Percentiles rank a stretch among this genome's conserved stretches.
These are phyloP conservation scores for Etheostoma perlongum DNA, from an alignment of 2,797 vertebrate genomes.

Conservation along the genomic window DNA sequence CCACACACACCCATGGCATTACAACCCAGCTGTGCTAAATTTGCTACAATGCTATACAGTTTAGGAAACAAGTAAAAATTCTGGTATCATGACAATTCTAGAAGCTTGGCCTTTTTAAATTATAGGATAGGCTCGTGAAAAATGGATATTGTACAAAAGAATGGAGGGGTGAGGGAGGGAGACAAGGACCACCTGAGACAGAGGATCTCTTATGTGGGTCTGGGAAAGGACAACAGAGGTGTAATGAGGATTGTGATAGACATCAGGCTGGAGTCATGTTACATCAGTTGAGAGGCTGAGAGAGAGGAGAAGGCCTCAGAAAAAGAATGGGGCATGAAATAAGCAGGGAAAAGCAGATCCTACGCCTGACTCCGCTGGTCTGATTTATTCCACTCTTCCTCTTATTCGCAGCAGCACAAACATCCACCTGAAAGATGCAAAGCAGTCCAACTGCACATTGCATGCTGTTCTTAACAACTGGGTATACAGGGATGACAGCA, in stretches of 20 bases:
- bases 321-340: constrained; percentile 51
- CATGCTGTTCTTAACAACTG: constrained; percentile 61
- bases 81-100: constrained; percentile 31
- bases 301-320: constrained; percentile 34
- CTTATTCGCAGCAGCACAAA: constrained; percentile 43
- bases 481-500: constrained; percentile 54
- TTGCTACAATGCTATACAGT: constrained; percentile 10
- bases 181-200: constrained; percentile 57
- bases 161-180: background rate
- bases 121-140: constrained; percentile 24
- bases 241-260: constrained; percentile 73
- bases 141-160: constrained; percentile 30
- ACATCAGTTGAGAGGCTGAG: constrained; percentile 46
- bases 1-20: constrained; percentile 27
- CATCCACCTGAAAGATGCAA: constrained; percentile 55
- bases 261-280: constrained; percentile 71
- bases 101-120: constrained; percentile 61
- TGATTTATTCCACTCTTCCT: constrained; percentile 48
- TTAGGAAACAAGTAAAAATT: constrained; percentile 30
- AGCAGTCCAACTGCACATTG: constrained; percentile 44
- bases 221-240: constrained; percentile 63
- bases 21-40: constrained; percentile 28
- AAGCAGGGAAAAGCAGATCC: constrained; percentile 38
- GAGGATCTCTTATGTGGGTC: constrained; percentile 61
- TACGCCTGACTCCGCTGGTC: constrained; percentile 27